Evolutionary conservation across 2,888 invertebrate species (phyloP).

Genomic region (Podabrus alpinus): DNA sequence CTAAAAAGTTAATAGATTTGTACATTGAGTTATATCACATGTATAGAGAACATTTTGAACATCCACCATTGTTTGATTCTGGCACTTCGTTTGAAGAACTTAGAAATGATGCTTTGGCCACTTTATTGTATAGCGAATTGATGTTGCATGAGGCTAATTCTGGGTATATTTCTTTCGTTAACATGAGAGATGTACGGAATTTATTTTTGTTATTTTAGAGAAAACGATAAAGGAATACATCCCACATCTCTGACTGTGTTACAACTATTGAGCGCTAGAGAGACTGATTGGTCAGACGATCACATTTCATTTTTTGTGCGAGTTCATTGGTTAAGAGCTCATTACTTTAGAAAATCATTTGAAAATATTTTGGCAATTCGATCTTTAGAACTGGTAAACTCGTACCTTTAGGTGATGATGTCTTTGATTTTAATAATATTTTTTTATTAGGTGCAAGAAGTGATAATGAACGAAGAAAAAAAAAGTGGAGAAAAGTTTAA

Average conservation of each 20-base stretch:
- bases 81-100: constrained; percentile 53
- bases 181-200: not conserved
- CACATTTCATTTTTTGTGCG: constrained; percentile 56
- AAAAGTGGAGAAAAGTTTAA: constrained; percentile 46
- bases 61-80: constrained; percentile 54
- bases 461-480: constrained; percentile 36
- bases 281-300: constrained; percentile 55
- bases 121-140: constrained; percentile 60
- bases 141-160: constrained; percentile 7
- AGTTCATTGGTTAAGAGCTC: constrained; percentile 62
- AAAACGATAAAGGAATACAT: constrained; percentile 42
- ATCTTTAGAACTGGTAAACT: constrained; percentile 55
- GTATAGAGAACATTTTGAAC: constrained; percentile 60
- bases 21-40: constrained; percentile 66
- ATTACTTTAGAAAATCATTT: constrained; percentile 59
- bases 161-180: constrained; percentile 3
- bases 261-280: constrained; percentile 55
- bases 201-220: not conserved
- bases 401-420: not conserved
- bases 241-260: constrained; percentile 57
- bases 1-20: constrained; percentile 60
- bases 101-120: constrained; percentile 57
- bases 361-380: constrained; percentile 59
- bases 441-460: constrained; percentile 41
- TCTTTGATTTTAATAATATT: constrained; percentile 35